phyloP scores from a whole-genome alignment of 1,140 invertebrate genomes.

The Drosophila watanabei region DNA sequence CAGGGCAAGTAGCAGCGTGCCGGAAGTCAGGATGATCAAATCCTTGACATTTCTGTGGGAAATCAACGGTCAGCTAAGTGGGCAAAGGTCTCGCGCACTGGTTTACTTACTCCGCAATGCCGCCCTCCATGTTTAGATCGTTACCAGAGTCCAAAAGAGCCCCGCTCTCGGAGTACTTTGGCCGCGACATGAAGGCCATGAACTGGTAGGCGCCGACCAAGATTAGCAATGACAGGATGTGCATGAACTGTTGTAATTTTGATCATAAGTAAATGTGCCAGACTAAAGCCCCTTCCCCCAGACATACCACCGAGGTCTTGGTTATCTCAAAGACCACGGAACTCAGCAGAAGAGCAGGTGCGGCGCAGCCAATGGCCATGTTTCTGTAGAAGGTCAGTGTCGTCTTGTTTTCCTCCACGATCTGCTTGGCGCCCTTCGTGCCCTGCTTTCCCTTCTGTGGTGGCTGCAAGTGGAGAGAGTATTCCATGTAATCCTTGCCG shows the following conservation, averaged over 20 bases:
- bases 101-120: conserved; percentile 94
- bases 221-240: conserved; percentile 87
- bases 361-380: conserved; percentile 91
- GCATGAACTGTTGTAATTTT: conserved; percentile 84
- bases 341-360: conserved; percentile 87
- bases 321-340: conserved; percentile 88
- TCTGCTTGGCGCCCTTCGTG: conserved; percentile 97
- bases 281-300: too few species aligned
- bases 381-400: conserved; percentile 95
- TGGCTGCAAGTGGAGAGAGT: conserved; percentile 48
- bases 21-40: conserved; percentile 95
- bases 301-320: conserved; percentile 87
- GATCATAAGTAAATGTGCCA: background rate
- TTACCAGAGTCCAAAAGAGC: conserved; percentile 94
- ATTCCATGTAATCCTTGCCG: background rate
- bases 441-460: conserved; percentile 93
- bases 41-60: conserved; percentile 94
- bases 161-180: conserved; percentile 88
- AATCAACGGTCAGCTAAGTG: background rate
- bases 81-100: background rate
- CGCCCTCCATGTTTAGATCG: conserved; percentile 97
- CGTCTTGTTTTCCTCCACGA: conserved; percentile 94
- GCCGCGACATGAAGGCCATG: conserved; percentile 81
- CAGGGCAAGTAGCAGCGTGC: conserved; percentile 91
- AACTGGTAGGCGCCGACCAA: conserved; percentile 91